These are phyloP conservation scores for Streptopelia turtur DNA, from an alignment of 2,797 vertebrate genomes.

Conservation along the genomic window DNA sequence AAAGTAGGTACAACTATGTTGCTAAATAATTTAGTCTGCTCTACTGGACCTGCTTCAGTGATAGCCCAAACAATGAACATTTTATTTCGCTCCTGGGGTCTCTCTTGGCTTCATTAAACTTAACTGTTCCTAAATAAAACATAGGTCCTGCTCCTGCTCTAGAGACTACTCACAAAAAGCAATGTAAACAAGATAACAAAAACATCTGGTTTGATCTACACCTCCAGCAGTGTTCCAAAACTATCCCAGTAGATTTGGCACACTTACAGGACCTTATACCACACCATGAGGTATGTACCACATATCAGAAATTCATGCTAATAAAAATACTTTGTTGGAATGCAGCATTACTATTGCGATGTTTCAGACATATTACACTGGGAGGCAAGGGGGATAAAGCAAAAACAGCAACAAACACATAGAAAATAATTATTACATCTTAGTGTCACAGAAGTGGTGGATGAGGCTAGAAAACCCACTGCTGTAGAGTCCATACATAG, in stretches of 20 bases:
- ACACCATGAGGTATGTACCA: neutral
- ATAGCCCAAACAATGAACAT: neutral
- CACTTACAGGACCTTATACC: neutral
- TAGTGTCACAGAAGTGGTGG: neutral
- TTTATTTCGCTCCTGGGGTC: neutral
- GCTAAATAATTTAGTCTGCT: neutral
- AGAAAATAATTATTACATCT: neutral
- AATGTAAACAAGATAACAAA: neutral
- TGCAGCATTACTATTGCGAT: neutral
- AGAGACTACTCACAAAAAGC: neutral
- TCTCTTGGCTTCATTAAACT: neutral
- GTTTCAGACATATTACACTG: neutral
- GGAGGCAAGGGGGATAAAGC: fast-evolving
- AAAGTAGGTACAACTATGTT: neutral
- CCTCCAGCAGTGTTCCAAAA: neutral
- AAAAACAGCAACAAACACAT: neutral
- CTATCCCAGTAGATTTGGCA: neutral
- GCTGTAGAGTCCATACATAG: neutral
- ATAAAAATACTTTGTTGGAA: neutral
- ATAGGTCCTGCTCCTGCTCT: neutral
- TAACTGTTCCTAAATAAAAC: neutral
- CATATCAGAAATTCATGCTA: neutral
- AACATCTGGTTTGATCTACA: neutral
- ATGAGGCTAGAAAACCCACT: neutral
- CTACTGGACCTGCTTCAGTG: neutral